Percentiles rank a stretch among this genome's conserved stretches.
phyloP scores from a whole-genome alignment of 2,113 vertebrate species.

The Anolis carolinensis region DNA sequence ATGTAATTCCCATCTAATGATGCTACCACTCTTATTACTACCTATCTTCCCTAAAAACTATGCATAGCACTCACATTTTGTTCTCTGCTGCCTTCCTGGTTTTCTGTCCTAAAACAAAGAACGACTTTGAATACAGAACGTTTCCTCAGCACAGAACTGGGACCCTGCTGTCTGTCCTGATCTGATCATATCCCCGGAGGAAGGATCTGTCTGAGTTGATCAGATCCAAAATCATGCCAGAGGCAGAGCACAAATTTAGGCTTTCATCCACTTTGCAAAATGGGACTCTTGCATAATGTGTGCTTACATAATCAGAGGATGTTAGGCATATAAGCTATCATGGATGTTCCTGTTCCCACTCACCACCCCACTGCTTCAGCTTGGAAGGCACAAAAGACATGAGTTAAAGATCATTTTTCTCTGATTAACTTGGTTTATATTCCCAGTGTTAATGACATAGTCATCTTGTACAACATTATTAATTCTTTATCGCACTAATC shows the following conservation, averaged over 20 bases:
- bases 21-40: neutral
- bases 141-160: neutral
- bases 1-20: neutral
- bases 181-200: neutral
- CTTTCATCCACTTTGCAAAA: neutral
- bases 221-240: neutral
- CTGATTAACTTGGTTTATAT: too few species aligned
- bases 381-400: neutral
- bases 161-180: neutral
- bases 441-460: neutral
- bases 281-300: too few species aligned
- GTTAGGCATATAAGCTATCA: neutral
- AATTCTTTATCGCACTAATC: neutral
- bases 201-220: neutral
- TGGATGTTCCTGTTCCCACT: neutral
- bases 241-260: neutral
- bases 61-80: neutral
- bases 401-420: too few species aligned
- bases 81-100: neutral
- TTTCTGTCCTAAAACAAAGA: neutral
- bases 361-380: neutral
- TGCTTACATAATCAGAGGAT: neutral
- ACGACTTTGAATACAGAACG: neutral
- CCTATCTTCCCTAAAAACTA: neutral
- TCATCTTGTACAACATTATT: neutral